Conservation (phyloP, 1,140 invertebrate species). For the Gonatopus flavifemur region DNA sequence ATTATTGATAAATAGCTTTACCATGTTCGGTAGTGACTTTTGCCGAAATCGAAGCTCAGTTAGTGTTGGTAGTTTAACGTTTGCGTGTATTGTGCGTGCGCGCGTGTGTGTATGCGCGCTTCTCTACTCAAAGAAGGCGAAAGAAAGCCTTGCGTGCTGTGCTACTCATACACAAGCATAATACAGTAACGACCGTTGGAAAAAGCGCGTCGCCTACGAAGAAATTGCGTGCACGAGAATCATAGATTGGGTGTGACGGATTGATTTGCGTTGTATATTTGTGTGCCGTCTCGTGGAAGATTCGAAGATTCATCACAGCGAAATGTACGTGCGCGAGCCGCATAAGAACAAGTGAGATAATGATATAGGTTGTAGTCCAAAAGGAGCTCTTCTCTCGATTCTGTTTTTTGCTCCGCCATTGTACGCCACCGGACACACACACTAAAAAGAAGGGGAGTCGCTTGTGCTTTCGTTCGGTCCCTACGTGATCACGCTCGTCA, state of each 20-base stretch:
- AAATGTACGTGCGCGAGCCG: conserved; percentile 10
- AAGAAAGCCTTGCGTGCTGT: neutral
- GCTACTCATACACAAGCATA: neutral
- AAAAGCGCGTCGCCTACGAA: conserved; percentile 10
- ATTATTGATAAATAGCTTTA: conserved; percentile 38
- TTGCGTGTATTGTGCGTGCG: conserved; percentile 1
- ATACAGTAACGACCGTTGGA: conserved; percentile 6
- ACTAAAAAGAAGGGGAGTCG: neutral
- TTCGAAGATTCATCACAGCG: conserved; percentile 9
- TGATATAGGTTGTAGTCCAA: conserved; percentile 14
- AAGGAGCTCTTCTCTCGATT: conserved; percentile 27
- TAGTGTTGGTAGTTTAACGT: too few relatives aligned
- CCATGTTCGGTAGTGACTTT: conserved; percentile 28
- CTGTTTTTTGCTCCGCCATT: conserved; percentile 42
- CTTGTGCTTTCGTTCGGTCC: neutral
- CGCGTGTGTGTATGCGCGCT: conserved; percentile 3
- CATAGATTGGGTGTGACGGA: conserved; percentile 38
- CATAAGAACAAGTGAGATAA: neutral
- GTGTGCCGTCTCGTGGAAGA: conserved; percentile 11
- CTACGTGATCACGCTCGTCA: too few relatives aligned
- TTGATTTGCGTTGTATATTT: conserved; percentile 14
- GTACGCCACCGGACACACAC: conserved; percentile 21
- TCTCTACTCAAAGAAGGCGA: too few relatives aligned
- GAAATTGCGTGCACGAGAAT: conserved; percentile 19
- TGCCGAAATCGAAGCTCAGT: conserved; percentile 19